Percentiles rank a stretch among this genome's conserved stretches.
phyloP scores from a whole-genome alignment of 2,113 vertebrate species.

The Ctenodactylus gundi region DNA sequence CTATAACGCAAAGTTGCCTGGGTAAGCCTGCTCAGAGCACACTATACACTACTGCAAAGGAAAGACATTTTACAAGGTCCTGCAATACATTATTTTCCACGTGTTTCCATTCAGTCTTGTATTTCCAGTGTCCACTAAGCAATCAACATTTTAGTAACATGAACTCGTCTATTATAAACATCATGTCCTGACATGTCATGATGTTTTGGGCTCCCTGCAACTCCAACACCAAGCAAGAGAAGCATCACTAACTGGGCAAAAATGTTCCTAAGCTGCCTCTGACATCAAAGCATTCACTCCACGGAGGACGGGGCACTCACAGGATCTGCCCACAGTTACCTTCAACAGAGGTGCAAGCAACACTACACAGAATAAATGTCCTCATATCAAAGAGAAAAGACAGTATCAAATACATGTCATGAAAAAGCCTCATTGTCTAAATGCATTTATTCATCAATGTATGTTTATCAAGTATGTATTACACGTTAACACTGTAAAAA shows the following conservation, averaged over 20 bases:
- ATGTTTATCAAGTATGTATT: not conserved
- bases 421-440: not conserved
- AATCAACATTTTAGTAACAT: too few species aligned
- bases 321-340: not conserved
- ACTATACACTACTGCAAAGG: not conserved
- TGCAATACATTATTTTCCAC: not conserved
- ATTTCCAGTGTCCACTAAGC: not conserved
- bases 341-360: not conserved
- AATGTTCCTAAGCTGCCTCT: not conserved
- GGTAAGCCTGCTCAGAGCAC: not conserved
- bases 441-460: not conserved
- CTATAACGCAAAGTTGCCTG: not conserved
- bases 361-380: not conserved
- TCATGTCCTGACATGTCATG: not conserved
- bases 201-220: not conserved
- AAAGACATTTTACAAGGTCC: not conserved
- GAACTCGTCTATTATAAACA: not conserved
- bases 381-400: not conserved
- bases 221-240: not conserved
- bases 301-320: not conserved
- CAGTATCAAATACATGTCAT: not conserved
- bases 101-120: not conserved
- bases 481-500: not conserved
- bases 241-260: not conserved
- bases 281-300: not conserved